Evolutionary conservation across 1,140 invertebrate species (phyloP).

Genomic region (Apis cerana): DNA sequence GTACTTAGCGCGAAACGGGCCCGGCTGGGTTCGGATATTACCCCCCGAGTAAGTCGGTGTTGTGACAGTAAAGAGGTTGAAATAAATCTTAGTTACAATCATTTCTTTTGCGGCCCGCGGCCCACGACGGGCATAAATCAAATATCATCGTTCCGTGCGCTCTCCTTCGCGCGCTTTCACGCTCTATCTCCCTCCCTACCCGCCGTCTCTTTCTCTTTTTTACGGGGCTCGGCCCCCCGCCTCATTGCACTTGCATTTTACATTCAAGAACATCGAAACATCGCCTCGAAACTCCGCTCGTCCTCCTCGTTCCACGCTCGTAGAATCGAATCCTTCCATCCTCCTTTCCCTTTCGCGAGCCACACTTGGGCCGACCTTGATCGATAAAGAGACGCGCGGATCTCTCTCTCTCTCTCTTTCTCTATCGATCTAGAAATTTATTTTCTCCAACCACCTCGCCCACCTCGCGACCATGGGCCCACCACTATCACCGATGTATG

Average conservation of each 20-base stretch:
- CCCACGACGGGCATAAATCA: conserved; percentile 76
- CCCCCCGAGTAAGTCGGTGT: conserved; percentile 71
- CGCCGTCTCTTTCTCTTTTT: conserved; percentile 12
- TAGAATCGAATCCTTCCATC: background rate
- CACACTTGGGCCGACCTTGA: conserved; percentile 15
- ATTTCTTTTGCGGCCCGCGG: conserved; percentile 74
- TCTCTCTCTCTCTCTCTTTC: background rate
- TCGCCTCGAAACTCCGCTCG: background rate
- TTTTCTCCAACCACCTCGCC: conserved; percentile 31
- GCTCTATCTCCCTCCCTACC: conserved; percentile 42
- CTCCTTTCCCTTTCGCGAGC: background rate
- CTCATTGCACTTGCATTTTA: conserved; percentile 52
- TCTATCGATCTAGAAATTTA: conserved; percentile 52
- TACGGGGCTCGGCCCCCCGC: conserved; percentile 14
- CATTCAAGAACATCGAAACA: conserved; percentile 31
- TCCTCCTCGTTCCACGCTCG: background rate
- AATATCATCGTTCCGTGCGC: conserved; percentile 65
- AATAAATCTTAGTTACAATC: conserved; percentile 79
- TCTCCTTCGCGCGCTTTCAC: conserved; percentile 45
- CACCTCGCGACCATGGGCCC: conserved; percentile 6
- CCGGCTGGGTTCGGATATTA: conserved; percentile 61
- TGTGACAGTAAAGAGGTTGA: conserved; percentile 78
- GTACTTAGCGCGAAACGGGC: conserved; percentile 65
- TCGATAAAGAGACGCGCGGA: conserved; percentile 18
- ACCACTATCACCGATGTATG: background rate